Evolutionary conservation across 1,140 invertebrate species (phyloP).

Genomic region (Argopecten irradians): DNA sequence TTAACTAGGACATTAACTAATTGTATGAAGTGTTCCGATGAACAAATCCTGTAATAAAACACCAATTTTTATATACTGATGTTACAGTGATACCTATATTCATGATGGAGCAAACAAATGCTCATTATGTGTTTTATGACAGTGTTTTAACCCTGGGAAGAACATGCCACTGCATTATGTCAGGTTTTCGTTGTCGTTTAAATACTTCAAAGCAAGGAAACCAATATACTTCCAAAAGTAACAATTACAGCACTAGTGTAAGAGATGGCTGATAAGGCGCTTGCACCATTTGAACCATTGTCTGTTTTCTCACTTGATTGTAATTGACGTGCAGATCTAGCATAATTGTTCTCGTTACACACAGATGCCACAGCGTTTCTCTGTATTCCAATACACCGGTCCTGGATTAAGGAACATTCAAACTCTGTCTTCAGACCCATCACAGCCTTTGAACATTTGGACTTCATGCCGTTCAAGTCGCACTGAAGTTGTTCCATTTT

Average conservation of each 20-base stretch:
- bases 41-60: no score
- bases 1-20: no score
- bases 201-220: not conserved
- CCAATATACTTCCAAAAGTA: not conserved
- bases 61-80: no score
- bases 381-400: conserved; percentile 53
- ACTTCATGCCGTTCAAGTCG: conserved; percentile 52
- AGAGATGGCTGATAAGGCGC: not conserved
- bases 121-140: no score
- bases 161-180: not conserved
- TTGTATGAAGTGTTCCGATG: no score
- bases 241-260: not conserved
- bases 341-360: conserved; percentile 54
- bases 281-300: not conserved
- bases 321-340: conserved; percentile 15
- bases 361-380: conserved; percentile 46
- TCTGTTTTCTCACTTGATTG: not conserved
- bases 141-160: no score
- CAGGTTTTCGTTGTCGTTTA: not conserved
- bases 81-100: no score
- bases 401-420: conserved; percentile 57
- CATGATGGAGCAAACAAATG: no score
- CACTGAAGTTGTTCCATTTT: conserved; percentile 58
- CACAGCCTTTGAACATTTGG: conserved; percentile 37
- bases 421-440: conserved; percentile 60